Percentiles rank a stretch among this genome's conserved stretches.
Conservation (phyloP, 1,140 invertebrate genomes). For the Coenobita brevimanus region DNA sequence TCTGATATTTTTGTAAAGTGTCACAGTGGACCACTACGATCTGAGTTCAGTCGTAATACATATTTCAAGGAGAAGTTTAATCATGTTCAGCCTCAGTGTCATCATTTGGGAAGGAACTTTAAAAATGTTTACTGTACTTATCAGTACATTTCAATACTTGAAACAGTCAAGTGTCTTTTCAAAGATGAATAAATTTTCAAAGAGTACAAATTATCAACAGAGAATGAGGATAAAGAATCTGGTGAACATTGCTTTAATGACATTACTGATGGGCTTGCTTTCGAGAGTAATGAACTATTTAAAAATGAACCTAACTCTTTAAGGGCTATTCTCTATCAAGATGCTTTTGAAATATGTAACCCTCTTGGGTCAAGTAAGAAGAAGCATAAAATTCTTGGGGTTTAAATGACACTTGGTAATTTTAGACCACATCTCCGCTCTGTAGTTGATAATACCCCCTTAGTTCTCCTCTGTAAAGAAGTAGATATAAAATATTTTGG, state of each 20-base stretch:
- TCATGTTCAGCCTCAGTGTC: slow-evolving; percentile 8
- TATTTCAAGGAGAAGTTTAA: slow-evolving; percentile 12
- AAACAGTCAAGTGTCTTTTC: slow-evolving; percentile 10
- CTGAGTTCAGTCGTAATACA: neutral
- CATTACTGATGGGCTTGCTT: too few species aligned
- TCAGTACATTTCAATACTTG: slow-evolving; percentile 5
- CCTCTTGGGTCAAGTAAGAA: slow-evolving; percentile 13
- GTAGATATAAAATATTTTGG: neutral
- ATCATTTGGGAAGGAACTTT: slow-evolving; percentile 2
- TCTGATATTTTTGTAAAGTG: slow-evolving; percentile 2
- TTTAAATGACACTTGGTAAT: slow-evolving; percentile 7
- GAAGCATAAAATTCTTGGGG: slow-evolving; percentile 10
- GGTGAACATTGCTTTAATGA: neutral
- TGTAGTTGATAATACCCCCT: slow-evolving; percentile 13
- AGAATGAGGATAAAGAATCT: neutral
- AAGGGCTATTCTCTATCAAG: slow-evolving; percentile 2
- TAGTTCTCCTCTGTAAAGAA: slow-evolving; percentile 10
- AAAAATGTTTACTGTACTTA: neutral
- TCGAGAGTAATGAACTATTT: neutral
- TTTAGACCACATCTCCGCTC: slow-evolving; percentile 14
- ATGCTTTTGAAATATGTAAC: slow-evolving; percentile 16
- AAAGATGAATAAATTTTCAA: neutral
- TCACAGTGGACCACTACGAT: slow-evolving; percentile 5
- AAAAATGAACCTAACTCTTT: slow-evolving; percentile 1
- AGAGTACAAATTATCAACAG: neutral